Evolutionary conservation across 2,888 invertebrate species (phyloP).

Genomic region (Tetanocera ferruginea): DNA sequence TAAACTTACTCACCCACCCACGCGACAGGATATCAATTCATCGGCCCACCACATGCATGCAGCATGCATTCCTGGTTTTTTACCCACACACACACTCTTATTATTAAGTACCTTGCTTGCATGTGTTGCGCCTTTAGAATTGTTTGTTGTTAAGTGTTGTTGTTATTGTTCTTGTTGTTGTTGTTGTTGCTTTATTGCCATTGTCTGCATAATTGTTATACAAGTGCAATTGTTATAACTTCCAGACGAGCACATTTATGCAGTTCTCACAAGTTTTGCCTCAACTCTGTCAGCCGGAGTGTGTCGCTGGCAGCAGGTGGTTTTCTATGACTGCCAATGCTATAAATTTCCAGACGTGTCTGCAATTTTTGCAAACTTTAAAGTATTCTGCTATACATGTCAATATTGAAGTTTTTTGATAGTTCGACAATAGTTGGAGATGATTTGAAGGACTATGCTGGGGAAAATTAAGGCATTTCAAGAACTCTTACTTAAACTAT

Average conservation of each 20-base stretch:
- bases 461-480: too few species aligned
- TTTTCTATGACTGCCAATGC: background rate
- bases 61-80: too few species aligned
- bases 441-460: background rate
- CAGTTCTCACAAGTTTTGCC: conserved; percentile 49
- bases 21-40: too few species aligned
- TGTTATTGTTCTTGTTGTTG: conserved; percentile 2
- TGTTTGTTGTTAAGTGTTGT: conserved; percentile 11
- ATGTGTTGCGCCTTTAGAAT: background rate
- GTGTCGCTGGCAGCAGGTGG: conserved; percentile 31
- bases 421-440: background rate
- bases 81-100: too few species aligned
- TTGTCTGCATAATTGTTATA: conserved; percentile 46
- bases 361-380: conserved; percentile 6
- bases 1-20: too few species aligned
- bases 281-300: background rate
- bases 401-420: background rate
- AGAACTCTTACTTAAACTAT: too few species aligned
- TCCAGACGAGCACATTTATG: conserved; percentile 31
- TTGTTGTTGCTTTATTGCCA: conserved; percentile 26
- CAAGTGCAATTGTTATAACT: conserved; percentile 19
- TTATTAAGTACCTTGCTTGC: background rate
- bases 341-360: conserved; percentile 12
- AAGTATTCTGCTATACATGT: conserved; percentile 25
- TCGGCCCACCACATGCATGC: too few species aligned